Conservation (phyloP, 2,797 vertebrate genomes). For the Falco novaeseelandiae region DNA sequence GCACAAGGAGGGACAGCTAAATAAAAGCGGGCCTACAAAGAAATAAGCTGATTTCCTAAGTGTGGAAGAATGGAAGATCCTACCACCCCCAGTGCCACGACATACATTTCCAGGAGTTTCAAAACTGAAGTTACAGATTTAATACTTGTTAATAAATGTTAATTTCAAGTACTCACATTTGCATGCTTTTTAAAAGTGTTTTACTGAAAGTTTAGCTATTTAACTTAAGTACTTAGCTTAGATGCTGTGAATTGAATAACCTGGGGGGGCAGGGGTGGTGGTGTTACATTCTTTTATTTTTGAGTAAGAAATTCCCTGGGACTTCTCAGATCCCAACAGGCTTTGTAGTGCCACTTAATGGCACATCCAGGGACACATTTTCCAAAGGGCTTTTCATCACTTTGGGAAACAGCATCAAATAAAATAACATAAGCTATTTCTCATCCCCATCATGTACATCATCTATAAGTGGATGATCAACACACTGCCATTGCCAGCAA, state of each 20-base stretch:
- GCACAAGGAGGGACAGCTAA: neutral
- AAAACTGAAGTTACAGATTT: neutral
- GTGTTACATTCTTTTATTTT: neutral
- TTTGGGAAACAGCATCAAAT: neutral
- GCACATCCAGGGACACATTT: neutral
- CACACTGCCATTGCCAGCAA: neutral
- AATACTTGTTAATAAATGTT: neutral
- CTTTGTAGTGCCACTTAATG: fast-evolving
- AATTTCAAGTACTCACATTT: neutral
- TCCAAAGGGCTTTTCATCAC: neutral
- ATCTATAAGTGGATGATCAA: neutral
- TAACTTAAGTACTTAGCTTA: neutral
- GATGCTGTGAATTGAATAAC: neutral
- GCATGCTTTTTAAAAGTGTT: neutral
- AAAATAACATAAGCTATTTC: neutral
- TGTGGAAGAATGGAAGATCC: neutral
- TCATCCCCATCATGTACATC: neutral
- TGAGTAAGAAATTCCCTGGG: neutral
- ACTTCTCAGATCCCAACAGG: fast-evolving
- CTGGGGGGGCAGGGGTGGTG: fast-evolving
- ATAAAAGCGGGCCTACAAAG: neutral
- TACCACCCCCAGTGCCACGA: neutral
- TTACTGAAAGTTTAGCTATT: neutral
- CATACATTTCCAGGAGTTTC: neutral
- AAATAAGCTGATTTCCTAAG: neutral